Evolutionary conservation across 92 coral and sea anemone species (phyloP), one percentile per base, ranked within the genome.

Genomic region (Porites divaricata): DNA sequence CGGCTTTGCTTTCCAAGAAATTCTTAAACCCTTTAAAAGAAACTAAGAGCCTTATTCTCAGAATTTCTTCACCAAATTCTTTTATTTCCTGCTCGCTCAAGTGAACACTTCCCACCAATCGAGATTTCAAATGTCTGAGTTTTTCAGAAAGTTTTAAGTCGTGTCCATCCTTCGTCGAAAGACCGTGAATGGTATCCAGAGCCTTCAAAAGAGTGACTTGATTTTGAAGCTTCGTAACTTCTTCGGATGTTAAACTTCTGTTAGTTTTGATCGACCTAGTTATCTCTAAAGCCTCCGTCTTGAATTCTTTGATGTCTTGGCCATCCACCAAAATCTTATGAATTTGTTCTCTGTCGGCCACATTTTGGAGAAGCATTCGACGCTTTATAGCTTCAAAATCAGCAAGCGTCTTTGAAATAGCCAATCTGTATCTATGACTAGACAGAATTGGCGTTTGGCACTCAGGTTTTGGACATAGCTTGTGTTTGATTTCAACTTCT

Each of bases 401-500:
- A 9, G 69, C 83, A 24, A 89, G 93, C 61, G 86, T 89, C 53
- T 75, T 87, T 85, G 93, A 95, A 65, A 96, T 72, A 49, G 89
- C 81, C 85, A 95, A 92, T 22, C 99, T 98, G 64, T 96, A 96
- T 21, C 99, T 84, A 13, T 88, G 93, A 70, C 91, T 91, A 6
- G 89, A 92, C 73, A 98, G 71, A 65, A 96, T 96, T 11, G 90
- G 97, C 13, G 75, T 87, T 24, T 78, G 83, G 79, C 99, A 96
- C 76, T 52, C 45, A 35, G 45, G 45, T 35, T 35, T 71, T 15
- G 99, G 99, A 35, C 99, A 96, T 52, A 76, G 56, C 66, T 94
- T 94, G 57, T 89, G 79, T 23, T 89, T 92, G 68, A 94, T 86
- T 69, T 80, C 87, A 11, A 35, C 78, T 21, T 79, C 72, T 17